phyloP scores from a whole-genome alignment of 2,113 vertebrate species.

The Gnathonemus echidnorhynchus region DNA sequence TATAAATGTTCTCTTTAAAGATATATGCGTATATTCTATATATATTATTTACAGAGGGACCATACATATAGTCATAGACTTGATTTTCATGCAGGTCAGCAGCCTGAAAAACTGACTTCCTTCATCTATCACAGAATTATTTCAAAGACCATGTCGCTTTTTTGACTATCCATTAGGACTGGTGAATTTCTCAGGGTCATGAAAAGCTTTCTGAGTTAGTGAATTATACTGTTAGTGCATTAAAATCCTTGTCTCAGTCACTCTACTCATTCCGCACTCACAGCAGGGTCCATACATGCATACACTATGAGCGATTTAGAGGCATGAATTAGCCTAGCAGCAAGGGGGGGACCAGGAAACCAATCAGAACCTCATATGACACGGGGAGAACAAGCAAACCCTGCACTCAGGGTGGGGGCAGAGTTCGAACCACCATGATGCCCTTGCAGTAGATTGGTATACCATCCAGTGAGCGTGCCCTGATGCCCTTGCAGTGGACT shows the following conservation, averaged over 20 bases:
- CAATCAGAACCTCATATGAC: background rate
- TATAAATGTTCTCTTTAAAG: background rate
- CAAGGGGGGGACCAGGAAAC: background rate
- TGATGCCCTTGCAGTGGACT: background rate
- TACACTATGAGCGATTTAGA: background rate
- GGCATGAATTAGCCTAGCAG: background rate
- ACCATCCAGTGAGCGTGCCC: background rate
- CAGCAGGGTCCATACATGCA: background rate
- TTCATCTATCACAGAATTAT: background rate
- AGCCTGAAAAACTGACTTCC: background rate
- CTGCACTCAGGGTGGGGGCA: background rate
- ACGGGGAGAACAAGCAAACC: background rate
- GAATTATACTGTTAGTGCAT: background rate
- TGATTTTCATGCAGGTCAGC: background rate
- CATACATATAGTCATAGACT: background rate
- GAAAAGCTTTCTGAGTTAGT: background rate
- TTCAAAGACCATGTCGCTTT: background rate
- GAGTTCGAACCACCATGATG: background rate
- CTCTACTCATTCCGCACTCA: background rate
- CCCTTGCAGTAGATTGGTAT: too few relatives aligned
- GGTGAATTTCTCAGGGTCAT: background rate
- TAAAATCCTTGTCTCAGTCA: background rate
- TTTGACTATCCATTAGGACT: background rate
- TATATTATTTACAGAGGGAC: background rate
- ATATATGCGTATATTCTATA: background rate